Evolutionary conservation across 2,888 invertebrate species (phyloP).

Genomic region (Leptinotarsa rubiginosa): DNA sequence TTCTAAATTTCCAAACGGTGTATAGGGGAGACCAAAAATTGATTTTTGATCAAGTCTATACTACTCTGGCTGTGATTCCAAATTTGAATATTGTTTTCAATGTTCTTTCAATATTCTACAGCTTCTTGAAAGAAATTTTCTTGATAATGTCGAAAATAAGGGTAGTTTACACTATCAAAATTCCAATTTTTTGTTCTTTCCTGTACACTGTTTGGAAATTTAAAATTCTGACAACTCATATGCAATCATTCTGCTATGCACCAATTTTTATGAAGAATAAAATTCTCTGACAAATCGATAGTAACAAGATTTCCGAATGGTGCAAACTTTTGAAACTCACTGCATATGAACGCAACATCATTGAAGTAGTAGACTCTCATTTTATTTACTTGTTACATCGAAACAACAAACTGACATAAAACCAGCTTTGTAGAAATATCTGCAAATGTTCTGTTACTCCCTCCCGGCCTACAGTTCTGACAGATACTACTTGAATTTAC

Average conservation of each 20-base stretch:
- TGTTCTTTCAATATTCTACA: no score
- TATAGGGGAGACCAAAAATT: no score
- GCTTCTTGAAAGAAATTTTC: no score
- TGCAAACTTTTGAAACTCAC: neutral
- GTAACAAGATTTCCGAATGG: neutral
- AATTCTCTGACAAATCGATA: slow-evolving; percentile 17
- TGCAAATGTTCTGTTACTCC: neutral
- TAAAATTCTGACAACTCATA: slow-evolving; percentile 1
- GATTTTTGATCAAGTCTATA: no score
- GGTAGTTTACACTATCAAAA: no score
- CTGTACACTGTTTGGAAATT: slow-evolving; percentile 9
- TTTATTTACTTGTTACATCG: neutral
- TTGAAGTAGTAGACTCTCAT: neutral
- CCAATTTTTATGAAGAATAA: slow-evolving; percentile 7
- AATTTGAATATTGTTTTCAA: no score
- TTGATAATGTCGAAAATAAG: no score
- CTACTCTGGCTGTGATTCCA: no score
- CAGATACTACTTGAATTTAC: neutral
- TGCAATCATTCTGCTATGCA: slow-evolving; percentile 6
- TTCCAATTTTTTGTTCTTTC: neutral
- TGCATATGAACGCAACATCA: neutral
- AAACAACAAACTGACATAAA: neutral
- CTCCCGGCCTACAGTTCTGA: neutral
- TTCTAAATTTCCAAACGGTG: no score
- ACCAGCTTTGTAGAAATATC: neutral